phyloP scores from a whole-genome alignment of 2,888 invertebrate species.

The Uropetala carovei region DNA sequence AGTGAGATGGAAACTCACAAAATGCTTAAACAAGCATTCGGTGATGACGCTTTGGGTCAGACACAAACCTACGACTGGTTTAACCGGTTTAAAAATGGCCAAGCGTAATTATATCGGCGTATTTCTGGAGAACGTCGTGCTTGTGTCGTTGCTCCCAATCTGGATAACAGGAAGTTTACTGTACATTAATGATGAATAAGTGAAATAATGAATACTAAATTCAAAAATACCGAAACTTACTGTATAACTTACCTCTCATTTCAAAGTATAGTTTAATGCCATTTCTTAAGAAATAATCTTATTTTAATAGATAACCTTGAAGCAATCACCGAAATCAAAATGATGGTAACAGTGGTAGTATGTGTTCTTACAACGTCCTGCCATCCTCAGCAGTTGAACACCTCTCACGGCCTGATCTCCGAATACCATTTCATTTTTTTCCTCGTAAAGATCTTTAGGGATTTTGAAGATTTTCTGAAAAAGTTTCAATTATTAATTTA shows the following conservation, averaged over 20 bases:
- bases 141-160: too few relatives aligned
- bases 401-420: slow-evolving; percentile 44
- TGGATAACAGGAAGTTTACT: too few relatives aligned
- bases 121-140: too few relatives aligned
- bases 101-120: too few relatives aligned
- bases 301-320: background rate
- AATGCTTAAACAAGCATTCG: too few relatives aligned
- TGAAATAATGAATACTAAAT: too few relatives aligned
- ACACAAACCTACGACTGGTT: too few relatives aligned
- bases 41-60: too few relatives aligned
- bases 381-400: slow-evolving; percentile 27
- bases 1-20: too few relatives aligned
- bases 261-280: background rate
- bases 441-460: slow-evolving; percentile 48
- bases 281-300: background rate
- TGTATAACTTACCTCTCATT: background rate
- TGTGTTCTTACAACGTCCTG: background rate
- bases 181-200: too few relatives aligned
- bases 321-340: slow-evolving; percentile 12
- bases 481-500: background rate
- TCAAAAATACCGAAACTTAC: background rate
- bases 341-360: slow-evolving; percentile 48
- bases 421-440: slow-evolving; percentile 30
- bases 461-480: slow-evolving; percentile 58
- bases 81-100: too few relatives aligned